phyloP scores from a whole-genome alignment of 2,888 invertebrate genomes.

The Trimorus sp. region DNA sequence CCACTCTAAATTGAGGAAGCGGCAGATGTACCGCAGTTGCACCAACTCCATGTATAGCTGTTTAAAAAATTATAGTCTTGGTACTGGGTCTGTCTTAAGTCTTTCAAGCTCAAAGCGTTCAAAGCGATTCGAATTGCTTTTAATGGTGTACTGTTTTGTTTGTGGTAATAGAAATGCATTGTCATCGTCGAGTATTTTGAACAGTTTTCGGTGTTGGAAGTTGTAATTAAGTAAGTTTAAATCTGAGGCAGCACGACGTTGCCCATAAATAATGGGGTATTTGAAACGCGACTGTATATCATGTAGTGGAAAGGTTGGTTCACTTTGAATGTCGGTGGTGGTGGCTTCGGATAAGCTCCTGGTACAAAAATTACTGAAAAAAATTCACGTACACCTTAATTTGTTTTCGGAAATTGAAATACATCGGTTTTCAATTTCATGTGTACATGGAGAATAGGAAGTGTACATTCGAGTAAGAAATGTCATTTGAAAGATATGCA shows the following conservation, averaged over 20 bases:
- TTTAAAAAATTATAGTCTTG: not conserved
- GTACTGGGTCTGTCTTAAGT: not conserved
- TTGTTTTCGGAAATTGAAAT: not conserved
- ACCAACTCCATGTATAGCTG: not conserved
- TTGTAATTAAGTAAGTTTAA: not conserved
- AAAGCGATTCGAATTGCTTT: slow-evolving; percentile 10
- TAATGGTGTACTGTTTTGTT: not conserved
- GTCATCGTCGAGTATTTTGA: too few relatives aligned
- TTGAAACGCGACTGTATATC: not conserved
- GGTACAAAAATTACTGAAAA: slow-evolving; percentile 10
- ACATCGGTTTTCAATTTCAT: too few relatives aligned
- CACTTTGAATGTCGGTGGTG: slow-evolving; percentile 13
- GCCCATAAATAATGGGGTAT: slow-evolving; percentile 21
- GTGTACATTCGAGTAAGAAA: too few relatives aligned
- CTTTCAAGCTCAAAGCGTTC: slow-evolving; percentile 9
- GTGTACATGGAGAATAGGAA: too few relatives aligned
- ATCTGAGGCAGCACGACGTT: not conserved
- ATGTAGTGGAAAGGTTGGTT: slow-evolving; percentile 21
- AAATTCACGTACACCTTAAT: slow-evolving; percentile 7
- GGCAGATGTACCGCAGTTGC: not conserved
- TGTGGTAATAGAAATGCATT: not conserved
- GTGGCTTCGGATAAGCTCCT: slow-evolving; percentile 4
- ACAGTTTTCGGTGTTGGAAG: too few relatives aligned
- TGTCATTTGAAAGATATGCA: not conserved
- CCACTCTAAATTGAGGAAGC: slow-evolving; percentile 21